These are phyloP conservation scores for Eumeta japonica DNA, from an alignment of 1,140 invertebrate species.

Conservation along the genomic window DNA sequence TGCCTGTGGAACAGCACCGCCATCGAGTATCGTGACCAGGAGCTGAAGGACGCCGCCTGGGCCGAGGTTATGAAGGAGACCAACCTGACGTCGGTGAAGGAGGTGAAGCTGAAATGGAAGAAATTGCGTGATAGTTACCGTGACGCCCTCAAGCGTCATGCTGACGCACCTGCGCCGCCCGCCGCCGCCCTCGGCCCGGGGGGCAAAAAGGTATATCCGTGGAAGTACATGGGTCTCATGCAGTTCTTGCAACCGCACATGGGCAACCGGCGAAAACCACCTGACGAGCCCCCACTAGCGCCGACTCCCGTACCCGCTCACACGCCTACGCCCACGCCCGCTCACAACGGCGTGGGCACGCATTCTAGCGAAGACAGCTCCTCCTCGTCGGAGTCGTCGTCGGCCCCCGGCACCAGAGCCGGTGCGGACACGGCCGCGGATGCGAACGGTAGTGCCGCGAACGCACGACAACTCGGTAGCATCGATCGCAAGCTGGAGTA, in stretches of 20 bases:
- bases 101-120: conserved; percentile 51
- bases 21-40: conserved; percentile 48
- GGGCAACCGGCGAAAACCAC: conserved; percentile 38
- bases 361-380: conserved; percentile 14
- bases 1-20: conserved; percentile 49
- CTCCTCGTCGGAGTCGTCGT: conserved; percentile 26
- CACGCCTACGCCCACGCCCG: not conserved
- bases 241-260: conserved; percentile 51
- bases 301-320: conserved; percentile 5
- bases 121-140: conserved; percentile 50
- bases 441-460: too few species aligned
- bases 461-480: conserved; percentile 18
- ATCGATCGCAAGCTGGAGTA: conserved; percentile 37
- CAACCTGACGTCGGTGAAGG: conserved; percentile 49
- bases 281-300: conserved; percentile 16
- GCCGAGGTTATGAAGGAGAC: conserved; percentile 48
- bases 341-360: conserved; percentile 8
- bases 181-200: conserved; percentile 23
- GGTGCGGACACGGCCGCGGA: too few species aligned
- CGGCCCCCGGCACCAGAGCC: conserved; percentile 26
- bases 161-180: conserved; percentile 25
- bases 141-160: conserved; percentile 45
- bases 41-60: conserved; percentile 50
- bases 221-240: conserved; percentile 48
- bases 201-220: conserved; percentile 33